Evolutionary conservation across 2,113 vertebrate species (phyloP), one percentile per base, ranked within the genome.

Genomic region (Sylvilagus bachmani): DNA sequence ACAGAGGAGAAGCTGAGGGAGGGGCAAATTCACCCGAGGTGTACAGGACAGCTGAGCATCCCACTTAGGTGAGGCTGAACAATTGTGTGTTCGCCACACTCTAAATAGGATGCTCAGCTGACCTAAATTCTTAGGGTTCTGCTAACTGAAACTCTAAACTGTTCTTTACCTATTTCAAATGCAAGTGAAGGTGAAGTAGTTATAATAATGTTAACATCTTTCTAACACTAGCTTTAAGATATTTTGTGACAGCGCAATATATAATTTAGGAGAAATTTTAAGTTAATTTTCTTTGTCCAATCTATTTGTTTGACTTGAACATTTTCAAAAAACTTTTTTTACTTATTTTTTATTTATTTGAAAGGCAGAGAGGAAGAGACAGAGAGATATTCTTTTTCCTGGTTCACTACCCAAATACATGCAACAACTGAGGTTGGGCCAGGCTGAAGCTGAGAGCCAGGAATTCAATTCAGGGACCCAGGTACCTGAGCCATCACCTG

Each of bases 101-200:
- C 25, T 36, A 6, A 17, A 2, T 19, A 62, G 70, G 31, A 62
- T n/a, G 36, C 69, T 61, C 49, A 24, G 17, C 13, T 77, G 4
- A n/a, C 71, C 16, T 13, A 27, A 53, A 22, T 61, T n/a, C n/a
- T 90, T 25, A n/a, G 12, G 14, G 3, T 22, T 49, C 55, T 55
- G 14, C 31, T 77, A 62, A 21, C 71, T n/a, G 77, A 33, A 78
- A 44, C 38, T 53, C 38, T 73, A 19, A 79, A 44, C 6, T 25
- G 12, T 61, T 87, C 49, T 79, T 44, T 27, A 11, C 51, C 27
- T 84, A n/a, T 70, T 93, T 91, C 80, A 93, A 73, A 53, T 83
- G 29, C 36, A 71, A 33, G 38, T 53, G 27, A 87, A 22, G 74
- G 49, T 66, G 75, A 93, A 88, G 64, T 22, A 29, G 12, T 81